A percentile compares a stretch with the other conserved stretches of the same genome.
phyloP scores from a whole-genome alignment of 2,888 invertebrate species.

The Phlogophora meticulosa region DNA sequence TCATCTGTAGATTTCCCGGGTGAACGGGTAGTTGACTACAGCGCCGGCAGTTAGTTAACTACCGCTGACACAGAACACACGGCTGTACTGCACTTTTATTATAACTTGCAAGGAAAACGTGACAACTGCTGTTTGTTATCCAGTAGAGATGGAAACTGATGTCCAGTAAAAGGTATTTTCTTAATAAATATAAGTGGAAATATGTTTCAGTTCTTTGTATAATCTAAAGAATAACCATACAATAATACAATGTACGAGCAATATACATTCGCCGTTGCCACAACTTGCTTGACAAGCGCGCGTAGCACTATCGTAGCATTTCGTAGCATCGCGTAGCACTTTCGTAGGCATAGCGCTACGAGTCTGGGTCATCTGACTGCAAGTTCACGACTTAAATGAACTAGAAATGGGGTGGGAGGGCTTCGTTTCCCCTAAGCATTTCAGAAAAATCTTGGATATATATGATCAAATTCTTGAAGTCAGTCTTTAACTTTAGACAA shows the following conservation, averaged over 20 bases:
- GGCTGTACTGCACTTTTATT: conserved; percentile 34
- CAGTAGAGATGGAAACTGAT: neutral
- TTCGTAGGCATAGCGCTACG: conserved; percentile 32
- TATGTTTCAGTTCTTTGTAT: neutral
- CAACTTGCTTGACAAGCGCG: neutral
- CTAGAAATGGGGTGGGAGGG: too few relatives aligned
- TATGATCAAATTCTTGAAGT: too few relatives aligned
- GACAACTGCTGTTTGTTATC: conserved; percentile 20
- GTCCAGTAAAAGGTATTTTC: neutral
- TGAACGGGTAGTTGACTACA: conserved; percentile 44
- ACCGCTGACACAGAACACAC: conserved; percentile 20
- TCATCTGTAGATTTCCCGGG: conserved; percentile 66
- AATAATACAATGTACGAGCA: too few relatives aligned
- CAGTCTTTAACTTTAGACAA: too few relatives aligned
- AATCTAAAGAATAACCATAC: neutral
- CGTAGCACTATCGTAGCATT: conserved; percentile 22
- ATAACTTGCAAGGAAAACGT: conserved; percentile 37
- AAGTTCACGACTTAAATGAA: neutral
- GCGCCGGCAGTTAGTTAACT: conserved; percentile 40
- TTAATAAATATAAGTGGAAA: too few relatives aligned
- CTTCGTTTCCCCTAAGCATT: neutral
- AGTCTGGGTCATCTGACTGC: neutral
- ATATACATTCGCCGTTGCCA: too few relatives aligned
- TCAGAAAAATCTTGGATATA: too few relatives aligned
- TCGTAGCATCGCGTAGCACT: conserved; percentile 41